A percentile compares a stretch with the other conserved stretches of the same genome.
These are phyloP conservation scores for Candidula unifasciata DNA, from an alignment of 2,888 invertebrate species.

Conservation along the genomic window DNA sequence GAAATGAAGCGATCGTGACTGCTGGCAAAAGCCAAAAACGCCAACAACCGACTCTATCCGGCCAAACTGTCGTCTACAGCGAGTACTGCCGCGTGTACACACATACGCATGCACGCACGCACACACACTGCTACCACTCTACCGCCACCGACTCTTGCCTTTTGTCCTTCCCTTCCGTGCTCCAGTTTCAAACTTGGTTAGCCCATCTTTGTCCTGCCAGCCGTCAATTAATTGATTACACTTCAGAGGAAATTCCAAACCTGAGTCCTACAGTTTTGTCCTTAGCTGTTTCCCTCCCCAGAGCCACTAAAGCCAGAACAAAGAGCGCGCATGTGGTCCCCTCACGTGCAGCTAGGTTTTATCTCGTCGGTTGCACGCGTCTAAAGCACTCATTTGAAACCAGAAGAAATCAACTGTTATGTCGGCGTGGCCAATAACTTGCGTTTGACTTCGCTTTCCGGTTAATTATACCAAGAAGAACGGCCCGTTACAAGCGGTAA, in stretches of 20 bases:
- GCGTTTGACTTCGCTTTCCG: background rate
- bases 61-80: too few relatives aligned
- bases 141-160: background rate
- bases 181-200: background rate
- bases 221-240: slow-evolving; percentile 3
- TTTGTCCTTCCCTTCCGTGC: background rate
- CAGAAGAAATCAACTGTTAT: background rate
- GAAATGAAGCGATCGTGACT: too few relatives aligned
- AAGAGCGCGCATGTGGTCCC: background rate
- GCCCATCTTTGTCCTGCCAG: background rate
- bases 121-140: background rate
- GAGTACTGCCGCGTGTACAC: too few relatives aligned
- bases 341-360: background rate
- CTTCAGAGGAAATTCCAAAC: background rate
- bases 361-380: background rate
- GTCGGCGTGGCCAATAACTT: background rate
- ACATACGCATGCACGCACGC: too few relatives aligned
- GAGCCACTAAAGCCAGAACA: background rate
- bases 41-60: too few relatives aligned
- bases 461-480: background rate
- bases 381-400: background rate
- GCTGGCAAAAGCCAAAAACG: too few relatives aligned
- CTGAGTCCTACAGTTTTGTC: background rate
- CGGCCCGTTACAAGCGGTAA: too few relatives aligned
- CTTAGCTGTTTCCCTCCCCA: background rate